Evolutionary conservation across 64 coral and sea anemone species (phyloP), one percentile per base, ranked within the genome.

Genomic region (Stichodactyla mertensii): DNA sequence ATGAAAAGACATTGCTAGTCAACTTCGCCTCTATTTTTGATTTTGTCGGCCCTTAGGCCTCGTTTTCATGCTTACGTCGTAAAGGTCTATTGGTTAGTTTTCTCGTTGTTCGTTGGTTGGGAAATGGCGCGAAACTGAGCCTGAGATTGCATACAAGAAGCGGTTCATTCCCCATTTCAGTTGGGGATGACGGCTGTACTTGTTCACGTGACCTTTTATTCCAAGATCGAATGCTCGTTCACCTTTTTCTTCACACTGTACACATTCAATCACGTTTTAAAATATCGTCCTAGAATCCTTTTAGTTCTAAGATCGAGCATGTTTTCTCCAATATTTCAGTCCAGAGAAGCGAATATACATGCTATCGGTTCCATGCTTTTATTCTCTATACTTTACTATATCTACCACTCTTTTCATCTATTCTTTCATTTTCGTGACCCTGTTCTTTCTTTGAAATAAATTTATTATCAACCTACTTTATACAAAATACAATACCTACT

Each of bases 401-500:
- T 23, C 23, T 26, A 74, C 24, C 24, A 31, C 24, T 74, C 23
- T 31, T 31, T 45, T 45, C 36, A 10, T 13, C 24, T 74, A 74
- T 26, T 74, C 24, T 71, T 31, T 74, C 22, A 52, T 52, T 79
- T 16, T 51, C 6, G 4, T 53, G 78, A 16, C 51, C 19, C 53
- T 81, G 78, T 5, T 80, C 78, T 81, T 81, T 53, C 78, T 81
- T 79, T 81, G 78, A 55, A 81, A 81, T 81, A 81, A 81, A 81
- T 81, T 81, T 55, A 81, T 81, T 81, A 45, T 45, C 36, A 53
- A 53, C 78, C 52, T 81, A 81, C 78, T 81, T 81, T 81, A n/a
- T 81, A 81, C 78, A 81, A 81, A 81, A 81, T 81, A 81, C 69
- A 74, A 74, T 36, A 74, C 69, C 69, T 74, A 74, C 69, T 74